These are phyloP conservation scores for Scaptodrosophila lebanonensis DNA, from an alignment of 1,140 invertebrate species.

Conservation along the genomic window DNA sequence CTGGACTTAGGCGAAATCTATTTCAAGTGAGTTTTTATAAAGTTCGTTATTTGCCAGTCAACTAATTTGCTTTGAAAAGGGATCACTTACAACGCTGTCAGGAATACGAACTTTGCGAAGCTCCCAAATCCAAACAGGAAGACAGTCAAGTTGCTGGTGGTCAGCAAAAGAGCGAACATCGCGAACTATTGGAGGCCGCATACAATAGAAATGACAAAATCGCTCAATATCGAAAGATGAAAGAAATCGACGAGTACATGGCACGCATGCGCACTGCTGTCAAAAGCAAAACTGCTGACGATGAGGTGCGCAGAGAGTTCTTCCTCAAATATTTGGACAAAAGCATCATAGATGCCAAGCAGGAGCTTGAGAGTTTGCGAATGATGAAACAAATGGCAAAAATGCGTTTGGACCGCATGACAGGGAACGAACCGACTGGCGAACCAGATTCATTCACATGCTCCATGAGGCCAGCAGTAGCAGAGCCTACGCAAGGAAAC, in stretches of 20 bases:
- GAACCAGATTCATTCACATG: neutral
- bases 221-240: slow-evolving; percentile 86
- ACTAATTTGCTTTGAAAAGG: slow-evolving; percentile 64
- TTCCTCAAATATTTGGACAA: slow-evolving; percentile 87
- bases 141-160: slow-evolving; percentile 22
- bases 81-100: slow-evolving; percentile 89
- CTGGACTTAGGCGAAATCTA: slow-evolving; percentile 88
- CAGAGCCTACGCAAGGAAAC: slow-evolving; percentile 3
- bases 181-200: slow-evolving; percentile 76
- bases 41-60: slow-evolving; percentile 17
- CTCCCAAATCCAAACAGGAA: slow-evolving; percentile 20
- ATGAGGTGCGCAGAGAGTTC: slow-evolving; percentile 89
- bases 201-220: slow-evolving; percentile 85
- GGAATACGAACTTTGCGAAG: slow-evolving; percentile 85
- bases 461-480: neutral
- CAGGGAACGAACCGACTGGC: slow-evolving; percentile 23
- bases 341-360: slow-evolving; percentile 85
- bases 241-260: slow-evolving; percentile 86
- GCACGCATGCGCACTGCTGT: slow-evolving; percentile 82
- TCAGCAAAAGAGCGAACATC: slow-evolving; percentile 55
- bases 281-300: slow-evolving; percentile 83
- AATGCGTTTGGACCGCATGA: slow-evolving; percentile 78
- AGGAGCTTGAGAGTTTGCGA: slow-evolving; percentile 86
- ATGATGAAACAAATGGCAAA: slow-evolving; percentile 86
- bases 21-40: slow-evolving; percentile 79